Base-by-base conservation (phyloP, 2,888 invertebrate genomes). In the Nowickia ferox region DNA sequence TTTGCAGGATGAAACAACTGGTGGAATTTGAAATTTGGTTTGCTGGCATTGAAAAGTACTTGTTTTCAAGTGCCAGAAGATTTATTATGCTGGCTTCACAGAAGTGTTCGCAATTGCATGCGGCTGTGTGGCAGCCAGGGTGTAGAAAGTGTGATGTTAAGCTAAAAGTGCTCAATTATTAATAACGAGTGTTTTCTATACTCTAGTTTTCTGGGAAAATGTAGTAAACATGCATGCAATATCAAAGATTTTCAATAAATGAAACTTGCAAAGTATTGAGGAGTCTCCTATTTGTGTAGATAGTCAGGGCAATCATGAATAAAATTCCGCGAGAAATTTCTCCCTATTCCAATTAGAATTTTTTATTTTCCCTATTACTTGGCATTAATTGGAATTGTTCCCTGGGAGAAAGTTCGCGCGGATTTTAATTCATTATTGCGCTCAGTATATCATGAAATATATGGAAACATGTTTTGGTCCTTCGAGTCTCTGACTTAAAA, bases 121-220 rank as follows among this genome's bases (percentile, higher is more conserved):
- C 13, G 10, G 5, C 0, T 19, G 9, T 30, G 30, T 30, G 30
- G 30, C 30, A 51, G 17, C 40, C 4, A 13, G 57, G 11, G 6
- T 1, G 4, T 44, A 19, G 19, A 19, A 63, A 19, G 57, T 46
- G 68, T 59, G 42, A 40, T 77, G 17, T 9, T 13, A 42, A 63
- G 72, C 57, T 57, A 55, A 68, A 63, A 69, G 55, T 30, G 30
- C 66, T 79, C 83, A 79, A 83, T 86, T 86, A 86, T 86, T 78
- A 83, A 79, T 76, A 82, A 85, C 78, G 78, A 85, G 82, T 22
- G 40, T 42, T 68, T 77, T 53, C 61, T 69, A 17, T 53, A 78
- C 15, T 48, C 9, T 40, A 11, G n/a, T 68, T 48, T 51, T 11
- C 30, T 13, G 44, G 11, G 40, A 51, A 61, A 48, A 61, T n/a